phyloP scores from a whole-genome alignment of 2,888 invertebrate species.

The Meandrusa payeni region DNA sequence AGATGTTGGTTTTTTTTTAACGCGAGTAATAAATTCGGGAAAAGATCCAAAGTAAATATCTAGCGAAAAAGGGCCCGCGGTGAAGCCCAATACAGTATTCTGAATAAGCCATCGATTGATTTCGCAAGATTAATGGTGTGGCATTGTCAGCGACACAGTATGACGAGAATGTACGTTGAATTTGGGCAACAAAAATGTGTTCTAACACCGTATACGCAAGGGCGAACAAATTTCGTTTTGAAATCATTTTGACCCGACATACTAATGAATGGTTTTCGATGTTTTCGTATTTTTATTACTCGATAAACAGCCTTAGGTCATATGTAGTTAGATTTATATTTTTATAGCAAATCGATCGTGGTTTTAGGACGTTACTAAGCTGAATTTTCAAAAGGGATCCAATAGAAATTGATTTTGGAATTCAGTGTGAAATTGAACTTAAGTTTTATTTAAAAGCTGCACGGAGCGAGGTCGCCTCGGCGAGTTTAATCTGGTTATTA shows the following conservation, averaged over 20 bases:
- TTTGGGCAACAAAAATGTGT: conserved; percentile 62
- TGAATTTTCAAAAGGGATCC: conserved; percentile 38
- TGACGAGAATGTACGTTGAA: conserved; percentile 56
- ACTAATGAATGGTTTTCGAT: conserved; percentile 58
- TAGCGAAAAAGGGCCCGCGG: conserved; percentile 68
- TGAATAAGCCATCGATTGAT: conserved; percentile 81
- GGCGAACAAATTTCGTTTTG: conserved; percentile 53
- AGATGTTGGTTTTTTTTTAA: conserved; percentile 66
- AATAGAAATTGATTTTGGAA: conserved; percentile 69
- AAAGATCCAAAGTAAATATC: conserved; percentile 77
- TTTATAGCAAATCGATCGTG: conserved; percentile 1
- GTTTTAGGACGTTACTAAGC: conserved; percentile 35
- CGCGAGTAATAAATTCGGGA: conserved; percentile 66
- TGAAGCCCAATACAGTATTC: conserved; percentile 78
- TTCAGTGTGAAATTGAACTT: conserved; percentile 75
- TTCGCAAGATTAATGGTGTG: conserved; percentile 79
- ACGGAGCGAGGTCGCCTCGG: conserved; percentile 41
- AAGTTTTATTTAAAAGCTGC: conserved; percentile 52
- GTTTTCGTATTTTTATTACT: conserved; percentile 35
- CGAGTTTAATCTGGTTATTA: conserved; percentile 56
- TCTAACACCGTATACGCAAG: conserved; percentile 54
- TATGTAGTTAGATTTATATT: conserved; percentile 33
- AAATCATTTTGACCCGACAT: conserved; percentile 57
- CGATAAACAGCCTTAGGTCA: conserved; percentile 27
- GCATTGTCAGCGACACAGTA: conserved; percentile 77